Percentiles rank a stretch among this genome's conserved stretches.
These are phyloP conservation scores for Parnassius apollo DNA, from an alignment of 2,888 invertebrate species.

Conservation along the genomic window DNA sequence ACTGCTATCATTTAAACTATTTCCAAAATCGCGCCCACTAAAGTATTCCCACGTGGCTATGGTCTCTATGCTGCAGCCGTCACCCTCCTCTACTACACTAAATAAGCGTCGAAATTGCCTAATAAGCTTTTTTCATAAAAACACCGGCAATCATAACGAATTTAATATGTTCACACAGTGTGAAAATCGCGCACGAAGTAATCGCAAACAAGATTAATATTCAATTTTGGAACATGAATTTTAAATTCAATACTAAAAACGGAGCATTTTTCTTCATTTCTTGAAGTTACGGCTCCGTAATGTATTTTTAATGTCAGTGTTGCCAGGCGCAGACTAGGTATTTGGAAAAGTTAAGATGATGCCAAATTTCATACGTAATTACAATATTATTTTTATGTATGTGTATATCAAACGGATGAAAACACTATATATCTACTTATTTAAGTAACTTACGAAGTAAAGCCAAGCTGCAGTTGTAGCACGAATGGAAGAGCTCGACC, in stretches of 20 bases:
- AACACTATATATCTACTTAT: not conserved
- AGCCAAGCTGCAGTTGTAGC: too few species aligned
- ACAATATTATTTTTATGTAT: not conserved
- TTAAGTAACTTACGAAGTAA: too few species aligned
- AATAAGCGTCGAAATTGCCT: too few species aligned
- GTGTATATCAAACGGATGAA: not conserved
- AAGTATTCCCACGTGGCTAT: too few species aligned
- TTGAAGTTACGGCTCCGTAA: slow-evolving; percentile 5
- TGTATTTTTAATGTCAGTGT: slow-evolving; percentile 19
- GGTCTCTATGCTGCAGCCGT: too few species aligned
- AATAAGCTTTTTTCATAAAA: too few species aligned
- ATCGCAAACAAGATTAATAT: not conserved
- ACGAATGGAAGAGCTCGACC: too few species aligned
- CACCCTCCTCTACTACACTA: too few species aligned
- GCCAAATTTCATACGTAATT: slow-evolving; percentile 15
- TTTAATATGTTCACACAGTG: too few species aligned
- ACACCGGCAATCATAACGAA: too few species aligned
- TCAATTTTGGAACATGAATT: slow-evolving; percentile 2
- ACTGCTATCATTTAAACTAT: too few species aligned
- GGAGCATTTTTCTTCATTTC: slow-evolving; percentile 6
- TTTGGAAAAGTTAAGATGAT: not conserved
- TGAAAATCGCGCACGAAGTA: not conserved
- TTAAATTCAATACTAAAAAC: slow-evolving; percentile 4
- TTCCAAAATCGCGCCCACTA: too few species aligned
- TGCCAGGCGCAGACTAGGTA: not conserved